Base-by-base conservation (phyloP, 2,888 invertebrate genomes). In the Drosophila algonquin region DNA sequence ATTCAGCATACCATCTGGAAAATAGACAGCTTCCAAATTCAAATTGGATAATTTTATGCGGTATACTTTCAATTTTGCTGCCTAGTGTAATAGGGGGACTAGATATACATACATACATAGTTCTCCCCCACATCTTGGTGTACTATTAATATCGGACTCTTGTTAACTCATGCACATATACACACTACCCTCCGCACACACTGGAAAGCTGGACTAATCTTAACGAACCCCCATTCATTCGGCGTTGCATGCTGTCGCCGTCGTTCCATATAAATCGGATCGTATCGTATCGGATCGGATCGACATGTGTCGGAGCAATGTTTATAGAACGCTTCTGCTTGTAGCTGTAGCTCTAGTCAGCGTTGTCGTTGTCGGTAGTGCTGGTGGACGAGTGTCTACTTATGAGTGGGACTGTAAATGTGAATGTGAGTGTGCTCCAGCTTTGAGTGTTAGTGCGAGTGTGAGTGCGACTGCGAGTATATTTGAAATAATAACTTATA, bases 401-500 rank as follows among this genome's bases (percentile, higher is more conserved):
- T 58, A 48, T 30, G 58, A 63, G 63, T 52, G 21, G 21, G 32
- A 27, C 30, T 50, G 14, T 30, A 27, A 35, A 44, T 58, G 65
- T 52, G 56, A 18, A 53, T 74, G 52, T 48, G 47, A 45, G 45
- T 67, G 60, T 53, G 35, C 40, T 40, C 40, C 40, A 40, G 40
- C 40, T 40, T 40, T 32, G 7, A 50, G 59, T 30, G 9, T 50
- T 75, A 68, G 65, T 77, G 70, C 58, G 58, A 72, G 60, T 57
- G 54, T 14, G 54, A 16, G 40, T 18, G 45, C 30, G 52, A 59
- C 48, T 68, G 53, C 44, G 62, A 58, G 12, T 71, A 62, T 62
- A 55, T 79, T 71, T 80, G 62, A 65, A 75, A 81, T 77, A 75
- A 87, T 80, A 82, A 87, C 85, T 83, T 85, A 87, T 83, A 85